Conservation (phyloP, 2,888 invertebrate genomes). For the Xestia xanthographa region DNA sequence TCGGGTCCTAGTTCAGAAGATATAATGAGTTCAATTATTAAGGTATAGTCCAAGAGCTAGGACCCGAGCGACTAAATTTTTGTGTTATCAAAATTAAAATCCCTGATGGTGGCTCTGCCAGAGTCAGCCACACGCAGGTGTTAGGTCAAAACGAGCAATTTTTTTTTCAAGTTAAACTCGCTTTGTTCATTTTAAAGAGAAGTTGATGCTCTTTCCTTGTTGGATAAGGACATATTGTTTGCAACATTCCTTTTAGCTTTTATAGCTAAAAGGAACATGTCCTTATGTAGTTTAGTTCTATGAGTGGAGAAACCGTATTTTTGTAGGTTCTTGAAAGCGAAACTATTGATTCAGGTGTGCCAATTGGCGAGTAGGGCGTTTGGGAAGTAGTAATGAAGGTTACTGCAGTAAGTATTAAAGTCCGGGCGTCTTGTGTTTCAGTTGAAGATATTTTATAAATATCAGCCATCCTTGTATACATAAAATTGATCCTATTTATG, state of each 20-base stretch:
- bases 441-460: neutral
- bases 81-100: no score
- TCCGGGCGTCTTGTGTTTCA: neutral
- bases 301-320: no score
- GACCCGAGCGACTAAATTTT: no score
- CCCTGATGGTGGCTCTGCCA: no score
- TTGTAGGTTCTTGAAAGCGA: no score
- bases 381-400: neutral
- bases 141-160: neutral
- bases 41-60: no score
- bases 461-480: no score
- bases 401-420: neutral
- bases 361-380: neutral
- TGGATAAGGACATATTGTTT: neutral
- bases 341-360: slow-evolving; percentile 23
- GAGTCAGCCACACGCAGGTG: no score
- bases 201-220: neutral
- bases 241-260: neutral
- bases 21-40: no score
- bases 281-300: neutral
- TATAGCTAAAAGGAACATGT: no score
- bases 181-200: neutral
- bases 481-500: neutral
- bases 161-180: neutral
- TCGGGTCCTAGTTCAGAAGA: no score